A percentile compares a stretch with the other conserved stretches of the same genome.
Evolutionary conservation across 2,113 vertebrate genomes (phyloP).

Genomic region (Scopus umbretta): DNA sequence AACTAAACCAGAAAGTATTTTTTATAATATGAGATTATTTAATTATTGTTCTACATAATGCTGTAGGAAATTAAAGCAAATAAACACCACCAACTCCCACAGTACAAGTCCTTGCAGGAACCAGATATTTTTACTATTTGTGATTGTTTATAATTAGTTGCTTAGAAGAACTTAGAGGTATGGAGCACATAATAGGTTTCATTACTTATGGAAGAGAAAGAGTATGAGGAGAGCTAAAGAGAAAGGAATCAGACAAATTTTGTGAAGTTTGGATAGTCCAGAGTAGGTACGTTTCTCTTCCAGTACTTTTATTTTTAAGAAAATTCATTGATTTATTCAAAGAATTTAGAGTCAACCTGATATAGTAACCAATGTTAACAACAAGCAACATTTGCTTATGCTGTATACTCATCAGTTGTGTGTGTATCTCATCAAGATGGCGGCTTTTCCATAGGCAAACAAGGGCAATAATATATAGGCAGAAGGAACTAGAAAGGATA

Average conservation of each 20-base stretch:
- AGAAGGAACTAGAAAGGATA: neutral
- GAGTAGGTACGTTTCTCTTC: neutral
- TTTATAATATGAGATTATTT: neutral
- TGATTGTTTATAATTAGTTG: neutral
- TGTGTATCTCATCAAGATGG: neutral
- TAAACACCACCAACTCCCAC: neutral
- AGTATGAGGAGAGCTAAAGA: neutral
- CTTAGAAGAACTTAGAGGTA: neutral
- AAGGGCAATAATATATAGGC: neutral
- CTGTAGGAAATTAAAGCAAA: neutral
- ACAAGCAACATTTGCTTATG: neutral
- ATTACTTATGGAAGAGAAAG: neutral
- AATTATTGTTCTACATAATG: neutral
- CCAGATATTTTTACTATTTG: neutral
- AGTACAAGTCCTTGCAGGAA: neutral
- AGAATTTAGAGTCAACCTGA: neutral
- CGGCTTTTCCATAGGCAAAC: neutral
- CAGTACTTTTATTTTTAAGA: neutral
- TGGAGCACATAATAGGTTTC: neutral
- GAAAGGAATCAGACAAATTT: neutral
- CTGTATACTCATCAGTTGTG: neutral
- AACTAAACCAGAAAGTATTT: neutral
- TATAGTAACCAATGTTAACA: neutral
- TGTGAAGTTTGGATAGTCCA: neutral
- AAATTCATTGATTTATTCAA: neutral